Conservation (phyloP, 1,140 invertebrate species). For the Drosophila arizonae region DNA sequence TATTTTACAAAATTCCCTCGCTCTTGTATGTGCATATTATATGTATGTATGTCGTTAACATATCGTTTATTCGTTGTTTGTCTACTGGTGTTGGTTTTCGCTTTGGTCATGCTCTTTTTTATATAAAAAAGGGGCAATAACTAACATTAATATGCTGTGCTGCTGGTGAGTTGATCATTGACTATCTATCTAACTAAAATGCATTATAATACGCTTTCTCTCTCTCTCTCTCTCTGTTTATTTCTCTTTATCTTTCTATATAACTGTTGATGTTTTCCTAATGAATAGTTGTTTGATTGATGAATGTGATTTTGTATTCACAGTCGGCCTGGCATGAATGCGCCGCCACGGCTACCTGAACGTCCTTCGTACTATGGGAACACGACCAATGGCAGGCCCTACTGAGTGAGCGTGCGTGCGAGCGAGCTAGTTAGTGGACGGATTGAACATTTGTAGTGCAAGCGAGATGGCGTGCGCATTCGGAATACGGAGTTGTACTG, state of each 20-base stretch:
- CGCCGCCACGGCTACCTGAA: constrained; percentile 74
- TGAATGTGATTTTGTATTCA: constrained; percentile 18
- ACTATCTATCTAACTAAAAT: constrained; percentile 26
- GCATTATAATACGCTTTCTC: background rate
- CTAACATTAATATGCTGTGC: constrained; percentile 40
- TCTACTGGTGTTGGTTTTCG: constrained; percentile 32
- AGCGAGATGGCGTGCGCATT: background rate
- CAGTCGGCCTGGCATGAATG: constrained; percentile 71
- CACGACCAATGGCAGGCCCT: constrained; percentile 69
- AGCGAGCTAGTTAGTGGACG: background rate
- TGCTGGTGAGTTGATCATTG: constrained; percentile 33
- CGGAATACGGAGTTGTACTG: constrained; percentile 1
- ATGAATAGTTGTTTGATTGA: background rate
- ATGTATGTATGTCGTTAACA: constrained; percentile 4
- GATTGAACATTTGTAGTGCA: constrained; percentile 20
- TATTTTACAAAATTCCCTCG: background rate
- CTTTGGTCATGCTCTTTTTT: constrained; percentile 12
- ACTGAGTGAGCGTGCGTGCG: constrained; percentile 17
- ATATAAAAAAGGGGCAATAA: constrained; percentile 15
- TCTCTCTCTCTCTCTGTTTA: constrained; percentile 4
- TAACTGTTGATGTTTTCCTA: background rate
- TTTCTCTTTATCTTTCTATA: background rate
- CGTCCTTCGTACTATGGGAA: constrained; percentile 73
- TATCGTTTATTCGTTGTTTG: constrained; percentile 2
- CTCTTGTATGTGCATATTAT: background rate